phyloP scores from a whole-genome alignment of 1,140 invertebrate genomes.

The honey bee (Apis mellifera) region DNA sequence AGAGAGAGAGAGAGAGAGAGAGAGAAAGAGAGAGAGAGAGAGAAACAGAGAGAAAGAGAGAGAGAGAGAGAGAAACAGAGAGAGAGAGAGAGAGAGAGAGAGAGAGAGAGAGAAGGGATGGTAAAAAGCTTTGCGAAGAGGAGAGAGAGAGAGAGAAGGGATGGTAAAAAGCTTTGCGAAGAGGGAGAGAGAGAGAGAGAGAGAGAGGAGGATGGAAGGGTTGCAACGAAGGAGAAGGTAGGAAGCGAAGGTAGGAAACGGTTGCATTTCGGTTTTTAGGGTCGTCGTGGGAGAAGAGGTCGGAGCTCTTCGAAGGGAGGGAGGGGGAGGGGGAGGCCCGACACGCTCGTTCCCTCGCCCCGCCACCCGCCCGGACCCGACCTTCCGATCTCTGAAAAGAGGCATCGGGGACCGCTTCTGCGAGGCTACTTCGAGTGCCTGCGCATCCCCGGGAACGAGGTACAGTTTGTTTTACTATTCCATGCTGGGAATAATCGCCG shows the following conservation, averaged over 20 bases:
- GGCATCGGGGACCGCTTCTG: conserved; percentile 49
- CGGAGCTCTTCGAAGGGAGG: background rate
- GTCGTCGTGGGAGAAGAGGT: conserved; percentile 22
- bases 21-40: background rate
- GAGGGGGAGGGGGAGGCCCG: background rate
- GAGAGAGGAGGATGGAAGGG: background rate
- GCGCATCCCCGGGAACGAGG: conserved; percentile 1
- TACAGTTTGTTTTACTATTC: background rate
- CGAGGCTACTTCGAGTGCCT: conserved; percentile 28
- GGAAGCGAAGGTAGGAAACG: background rate
- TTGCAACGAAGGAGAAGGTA: background rate
- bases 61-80: too few relatives aligned
- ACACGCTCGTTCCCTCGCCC: conserved; percentile 31
- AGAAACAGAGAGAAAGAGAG: too few relatives aligned
- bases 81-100: background rate
- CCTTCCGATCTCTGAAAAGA: conserved; percentile 29
- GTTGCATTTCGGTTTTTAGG: conserved; percentile 31
- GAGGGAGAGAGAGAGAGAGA: background rate
- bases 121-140: background rate
- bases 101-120: background rate
- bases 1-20: background rate
- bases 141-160: conserved; percentile 9
- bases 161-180: background rate
- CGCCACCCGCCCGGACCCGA: conserved; percentile 36
- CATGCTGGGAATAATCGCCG: background rate